phyloP scores from a whole-genome alignment of 2,797 vertebrate genomes.

The Trachops cirrhosus region DNA sequence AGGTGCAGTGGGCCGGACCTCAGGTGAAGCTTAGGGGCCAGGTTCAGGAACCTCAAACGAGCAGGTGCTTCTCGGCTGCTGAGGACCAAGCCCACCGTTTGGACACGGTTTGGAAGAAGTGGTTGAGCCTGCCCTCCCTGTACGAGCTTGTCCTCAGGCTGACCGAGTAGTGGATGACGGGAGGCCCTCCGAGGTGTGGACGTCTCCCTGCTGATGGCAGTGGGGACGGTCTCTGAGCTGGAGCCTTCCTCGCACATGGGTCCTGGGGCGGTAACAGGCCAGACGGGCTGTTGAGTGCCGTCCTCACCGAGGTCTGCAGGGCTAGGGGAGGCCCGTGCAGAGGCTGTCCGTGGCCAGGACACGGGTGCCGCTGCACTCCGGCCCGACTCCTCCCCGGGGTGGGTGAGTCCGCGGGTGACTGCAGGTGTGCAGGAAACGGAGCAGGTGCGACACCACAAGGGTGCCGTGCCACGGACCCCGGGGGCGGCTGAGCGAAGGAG shows the following conservation, averaged over 20 bases:
- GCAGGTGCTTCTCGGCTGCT: too few relatives aligned
- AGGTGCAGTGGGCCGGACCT: background rate
- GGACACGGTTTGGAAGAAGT: background rate
- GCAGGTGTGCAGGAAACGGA: background rate
- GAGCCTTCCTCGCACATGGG: too few relatives aligned
- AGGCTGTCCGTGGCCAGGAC: background rate
- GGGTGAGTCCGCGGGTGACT: background rate
- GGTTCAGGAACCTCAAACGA: too few relatives aligned
- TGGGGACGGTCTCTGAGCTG: too few relatives aligned
- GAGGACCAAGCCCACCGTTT: background rate
- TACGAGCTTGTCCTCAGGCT: background rate
- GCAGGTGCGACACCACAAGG: too few relatives aligned
- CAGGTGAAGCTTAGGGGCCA: background rate
- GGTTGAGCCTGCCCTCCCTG: background rate
- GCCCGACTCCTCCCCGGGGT: fast-evolving
- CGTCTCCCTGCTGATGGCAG: background rate
- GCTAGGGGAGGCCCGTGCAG: background rate
- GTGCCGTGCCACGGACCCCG: too few relatives aligned
- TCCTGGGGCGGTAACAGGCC: background rate
- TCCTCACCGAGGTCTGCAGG: background rate
- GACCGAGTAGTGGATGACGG: too few relatives aligned
- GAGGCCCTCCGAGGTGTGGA: background rate
- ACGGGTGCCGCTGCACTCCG: background rate
- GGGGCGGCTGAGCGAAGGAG: too few relatives aligned
- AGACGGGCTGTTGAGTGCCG: background rate